Base-by-base conservation (phyloP, 37 sponge, comb jelly and placozoan species). In the Diacarnus erythraeanus region DNA sequence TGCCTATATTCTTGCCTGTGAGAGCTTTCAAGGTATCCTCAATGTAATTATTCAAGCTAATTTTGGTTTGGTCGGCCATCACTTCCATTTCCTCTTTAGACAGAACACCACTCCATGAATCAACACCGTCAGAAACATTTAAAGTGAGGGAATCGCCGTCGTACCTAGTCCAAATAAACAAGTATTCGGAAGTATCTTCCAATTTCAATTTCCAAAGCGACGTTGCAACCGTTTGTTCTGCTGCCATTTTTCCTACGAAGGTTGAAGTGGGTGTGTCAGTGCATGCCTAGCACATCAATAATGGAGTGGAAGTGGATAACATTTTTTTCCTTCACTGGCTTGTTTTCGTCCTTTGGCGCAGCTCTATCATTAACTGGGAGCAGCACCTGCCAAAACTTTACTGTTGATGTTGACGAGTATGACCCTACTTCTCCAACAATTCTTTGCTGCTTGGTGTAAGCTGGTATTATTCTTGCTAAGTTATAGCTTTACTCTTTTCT, bases 361-460 rank as follows among this genome's bases (percentile, higher is more conserved):
- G 37, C 23, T 30, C 17, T 65, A 31, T 65, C 66, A 1, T 54
- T 82, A 22, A 43, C 31, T 0, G 64, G 61, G 35, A 77, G 85
- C 44, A 0, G 29, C 0, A 84, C 84, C 1, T 88, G 89, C 64
- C 78, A 78, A 22, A 59, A 67, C 23, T 37, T 82, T 31, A 59
- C 44, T 34, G 39, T 83, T 18, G 69, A 54, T 33, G 71, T 29
- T 5, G 80, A 76, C 8, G 88, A 76, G 20, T 92, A 83, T 43
- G 36, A 83, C 34, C 81, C 92, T 2, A 54, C 26, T 20, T 42
- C 61, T 6, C 87, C 92, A 36, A 31, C 21, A 3, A 73, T 91
- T 0, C 87, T 86, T 61, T 91, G 92, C 74, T 92, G 92, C 43
- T 39, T 87, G 37, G 37, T 92, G 92, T 92, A 42, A 87, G 92